Percentiles rank a stretch among this genome's conserved stretches.
phyloP scores from a whole-genome alignment of 2,797 vertebrate species.

The Brachyrhaphis roseni region DNA sequence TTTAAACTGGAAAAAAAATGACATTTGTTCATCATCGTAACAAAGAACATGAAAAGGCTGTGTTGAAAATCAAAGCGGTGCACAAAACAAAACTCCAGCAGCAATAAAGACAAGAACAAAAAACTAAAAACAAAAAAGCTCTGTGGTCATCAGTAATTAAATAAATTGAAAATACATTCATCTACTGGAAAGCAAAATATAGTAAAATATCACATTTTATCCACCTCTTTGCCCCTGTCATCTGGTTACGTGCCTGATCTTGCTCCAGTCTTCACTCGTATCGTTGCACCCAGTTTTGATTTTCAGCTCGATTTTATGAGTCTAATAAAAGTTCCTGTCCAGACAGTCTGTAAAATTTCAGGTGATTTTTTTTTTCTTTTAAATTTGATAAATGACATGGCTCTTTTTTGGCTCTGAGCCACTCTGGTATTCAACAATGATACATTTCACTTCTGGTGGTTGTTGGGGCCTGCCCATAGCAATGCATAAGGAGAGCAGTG shows the following conservation, averaged over 20 bases:
- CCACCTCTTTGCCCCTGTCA: not conserved
- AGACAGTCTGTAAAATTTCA: constrained; percentile 25
- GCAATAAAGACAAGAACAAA: not conserved
- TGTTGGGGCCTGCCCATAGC: not conserved
- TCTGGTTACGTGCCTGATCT: not conserved
- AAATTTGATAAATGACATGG: constrained; percentile 69
- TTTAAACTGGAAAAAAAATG: not conserved
- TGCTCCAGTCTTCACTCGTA: constrained; percentile 1
- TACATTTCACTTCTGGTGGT: constrained; percentile 73
- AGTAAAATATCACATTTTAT: not conserved
- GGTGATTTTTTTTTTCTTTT: constrained; percentile 58
- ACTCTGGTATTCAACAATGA: constrained; percentile 63
- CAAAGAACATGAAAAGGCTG: not conserved
- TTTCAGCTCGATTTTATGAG: constrained; percentile 24
- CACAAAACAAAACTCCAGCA: not conserved
- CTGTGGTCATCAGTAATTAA: not conserved
- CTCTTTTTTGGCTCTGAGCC: constrained; percentile 40
- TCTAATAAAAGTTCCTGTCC: constrained; percentile 15
- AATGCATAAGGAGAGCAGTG: too few relatives aligned
- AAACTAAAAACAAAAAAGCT: not conserved
- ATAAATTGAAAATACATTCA: not conserved
- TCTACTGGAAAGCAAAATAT: not conserved
- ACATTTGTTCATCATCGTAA: not conserved
- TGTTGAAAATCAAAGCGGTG: not conserved
- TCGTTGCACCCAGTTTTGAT: constrained; percentile 25